These are phyloP conservation scores for Siphonodentalium dalli DNA, from an alignment of 2,888 invertebrate genomes.

Conservation along the genomic window DNA sequence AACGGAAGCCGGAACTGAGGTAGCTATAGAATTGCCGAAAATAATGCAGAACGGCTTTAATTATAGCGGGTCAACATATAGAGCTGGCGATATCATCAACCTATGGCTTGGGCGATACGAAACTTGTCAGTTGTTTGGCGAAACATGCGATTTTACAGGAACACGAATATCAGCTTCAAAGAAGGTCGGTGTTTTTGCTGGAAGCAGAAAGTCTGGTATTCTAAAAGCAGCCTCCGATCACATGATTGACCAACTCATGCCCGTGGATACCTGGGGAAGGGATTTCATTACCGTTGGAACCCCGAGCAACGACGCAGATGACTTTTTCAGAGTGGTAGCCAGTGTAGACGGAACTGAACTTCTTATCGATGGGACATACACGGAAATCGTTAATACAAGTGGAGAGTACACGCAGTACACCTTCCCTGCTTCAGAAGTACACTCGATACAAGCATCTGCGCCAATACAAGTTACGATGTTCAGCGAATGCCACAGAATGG, in stretches of 20 bases:
- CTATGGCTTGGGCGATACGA: constrained; percentile 30
- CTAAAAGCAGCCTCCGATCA: constrained; percentile 38
- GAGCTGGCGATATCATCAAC: constrained; percentile 24
- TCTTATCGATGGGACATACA: constrained; percentile 24
- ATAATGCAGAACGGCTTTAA: constrained; percentile 6
- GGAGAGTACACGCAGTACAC: no score
- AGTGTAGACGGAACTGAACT: constrained; percentile 32
- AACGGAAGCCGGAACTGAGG: constrained; percentile 26
- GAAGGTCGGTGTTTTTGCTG: constrained; percentile 44
- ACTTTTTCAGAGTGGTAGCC: constrained; percentile 41
- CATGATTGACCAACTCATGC: constrained; percentile 44
- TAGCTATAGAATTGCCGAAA: constrained; percentile 28
- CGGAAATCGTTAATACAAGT: no score
- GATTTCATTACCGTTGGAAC: constrained; percentile 47
- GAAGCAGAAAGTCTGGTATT: constrained; percentile 40
- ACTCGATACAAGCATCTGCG: no score
- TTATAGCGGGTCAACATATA: constrained; percentile 27
- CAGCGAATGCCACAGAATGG: no score
- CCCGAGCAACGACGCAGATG: constrained; percentile 44
- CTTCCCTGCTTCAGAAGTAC: no score
- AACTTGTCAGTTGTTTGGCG: constrained; percentile 33
- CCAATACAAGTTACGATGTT: no score
- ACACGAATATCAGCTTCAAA: constrained; percentile 35
- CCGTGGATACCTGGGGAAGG: constrained; percentile 48
- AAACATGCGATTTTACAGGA: constrained; percentile 43